phyloP scores from a whole-genome alignment of 2,797 vertebrate genomes.

The Leptodactylus fallax region DNA sequence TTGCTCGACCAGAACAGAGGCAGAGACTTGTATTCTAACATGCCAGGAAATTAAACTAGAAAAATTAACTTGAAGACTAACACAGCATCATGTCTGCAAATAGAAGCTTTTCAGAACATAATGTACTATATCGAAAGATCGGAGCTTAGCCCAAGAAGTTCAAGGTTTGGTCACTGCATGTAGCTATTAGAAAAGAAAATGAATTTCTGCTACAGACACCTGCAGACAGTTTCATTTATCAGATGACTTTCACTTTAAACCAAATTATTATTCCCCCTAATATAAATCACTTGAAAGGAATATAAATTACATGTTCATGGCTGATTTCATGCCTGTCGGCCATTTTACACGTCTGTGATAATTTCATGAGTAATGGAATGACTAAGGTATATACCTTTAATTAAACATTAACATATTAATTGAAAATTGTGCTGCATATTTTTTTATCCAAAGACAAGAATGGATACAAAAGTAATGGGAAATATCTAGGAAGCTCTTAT shows the following conservation, averaged over 20 bases:
- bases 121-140: slow-evolving; percentile 68
- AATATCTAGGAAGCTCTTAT: too few relatives aligned
- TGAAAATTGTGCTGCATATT: too few relatives aligned
- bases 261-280: slow-evolving; percentile 63
- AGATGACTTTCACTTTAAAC: slow-evolving; percentile 64
- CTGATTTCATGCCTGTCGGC: slow-evolving; percentile 4
- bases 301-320: slow-evolving; percentile 16
- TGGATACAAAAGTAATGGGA: too few relatives aligned
- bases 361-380: slow-evolving; percentile 33
- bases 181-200: slow-evolving; percentile 74
- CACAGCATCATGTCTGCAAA: slow-evolving; percentile 68
- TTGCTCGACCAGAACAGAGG: slow-evolving; percentile 31
- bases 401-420: too few relatives aligned
- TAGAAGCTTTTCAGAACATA: slow-evolving; percentile 72
- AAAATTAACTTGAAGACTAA: slow-evolving; percentile 65
- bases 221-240: slow-evolving; percentile 71
- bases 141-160: slow-evolving; percentile 70
- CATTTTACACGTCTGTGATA: slow-evolving; percentile 1
- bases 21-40: slow-evolving; percentile 52
- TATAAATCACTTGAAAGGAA: slow-evolving; percentile 45
- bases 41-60: slow-evolving; percentile 58
- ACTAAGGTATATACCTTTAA: neutral
- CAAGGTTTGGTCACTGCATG: slow-evolving; percentile 74
- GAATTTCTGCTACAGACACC: slow-evolving; percentile 72
- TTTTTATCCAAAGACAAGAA: too few relatives aligned